Base-by-base conservation (phyloP, 2,797 vertebrate species). In the Muraenolepis orangiensis region DNA sequence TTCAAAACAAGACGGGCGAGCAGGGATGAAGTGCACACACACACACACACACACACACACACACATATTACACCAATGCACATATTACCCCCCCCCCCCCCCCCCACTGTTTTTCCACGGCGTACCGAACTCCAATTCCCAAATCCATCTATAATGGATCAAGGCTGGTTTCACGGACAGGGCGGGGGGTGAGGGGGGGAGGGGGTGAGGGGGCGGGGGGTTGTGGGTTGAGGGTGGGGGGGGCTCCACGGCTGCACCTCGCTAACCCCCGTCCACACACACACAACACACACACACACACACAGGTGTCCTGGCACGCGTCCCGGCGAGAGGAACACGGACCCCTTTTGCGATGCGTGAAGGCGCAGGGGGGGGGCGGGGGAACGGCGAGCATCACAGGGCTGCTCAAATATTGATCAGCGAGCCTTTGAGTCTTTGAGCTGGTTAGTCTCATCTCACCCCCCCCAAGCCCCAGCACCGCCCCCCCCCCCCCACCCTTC, bases 371-470 rank as follows among this genome's bases (percentile, higher is more conserved):
- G n/a, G n/a, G n/a, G n/a, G n/a, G n/a, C n/a, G n/a, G n/a, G 79
- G 75, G 80, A 74, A 31, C 71, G 66, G 76, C 80, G 40, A 16
- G 76, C 29, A 16, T 75, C 0, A 40, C 84, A 14, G 40, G 40
- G 87, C 86, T 90, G 81, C 85, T 92, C 80, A 90, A 91, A 91
- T 91, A 92, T 92, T 91, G 87, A 91, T 91, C 86, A 86, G 76
- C 68, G 80, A 72, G 82, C 69, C 71, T 83, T n/a, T n/a, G n/a
- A n/a, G 67, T 75, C 79, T 87, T 85, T 87, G 81, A 86, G 83
- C 77, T 84, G 84, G 80, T 81, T 84, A 71, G 79, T 81, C 79
- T 86, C 73, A 82, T 84, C 71, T 71, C 73, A 81, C 57, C 83
- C 61, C 81, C 84, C 79, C 70, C 16, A n/a, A n/a, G n/a, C n/a